Evolutionary conservation across 2,797 vertebrate genomes (phyloP), one percentile per base, ranked within the genome.

Genomic region (Rhinichthys osculus): DNA sequence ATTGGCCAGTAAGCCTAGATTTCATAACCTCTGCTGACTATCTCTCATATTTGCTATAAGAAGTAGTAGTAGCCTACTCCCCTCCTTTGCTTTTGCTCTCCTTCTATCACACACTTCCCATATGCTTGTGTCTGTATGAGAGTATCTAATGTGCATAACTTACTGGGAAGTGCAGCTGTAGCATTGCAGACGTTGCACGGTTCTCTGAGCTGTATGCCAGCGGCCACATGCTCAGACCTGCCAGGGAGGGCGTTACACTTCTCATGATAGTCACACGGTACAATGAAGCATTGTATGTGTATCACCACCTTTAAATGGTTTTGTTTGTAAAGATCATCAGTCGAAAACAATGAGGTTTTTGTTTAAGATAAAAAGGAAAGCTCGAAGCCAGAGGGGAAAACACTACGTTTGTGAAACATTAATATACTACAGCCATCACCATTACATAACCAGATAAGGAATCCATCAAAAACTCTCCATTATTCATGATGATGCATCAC

Each of bases 401-500:
- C 47, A 84, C 59, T 23, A 84, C 21, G 7, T 42, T 27, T 72
- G 74, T 84, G 50, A 76, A 81, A 81, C 40, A 47, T 40, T 81
- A 38, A 59, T 30, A 85, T 54, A 87, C 40, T 70, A 52, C 50
- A 70, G 66, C 7, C 17, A 78, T 85, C 74, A 78, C 66, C 52
- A 70, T 38, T 84, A 72, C 69, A 77, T 81, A 64, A 78, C 52
- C 82, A 64, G 78, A 78, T 69, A 59, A 27, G 44, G 50, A 79
- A 78, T 78, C 81, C 84, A 85, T 89, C 81, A 88, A 72, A 79
- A 59, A 67, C 80, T 78, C 62, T 89, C 7, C 77, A 90, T 88
- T 90, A 90, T 89, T 90, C 64, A 89, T 90, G 82, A 87, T 21
- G 42, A 70, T 81, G 50, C 82, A 69, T 76, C 52, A 72, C 33